Percentiles rank a stretch among this genome's conserved stretches.
These are phyloP conservation scores for Petrocephalus microphthalmus DNA, from an alignment of 2,113 vertebrate genomes.

Conservation along the genomic window DNA sequence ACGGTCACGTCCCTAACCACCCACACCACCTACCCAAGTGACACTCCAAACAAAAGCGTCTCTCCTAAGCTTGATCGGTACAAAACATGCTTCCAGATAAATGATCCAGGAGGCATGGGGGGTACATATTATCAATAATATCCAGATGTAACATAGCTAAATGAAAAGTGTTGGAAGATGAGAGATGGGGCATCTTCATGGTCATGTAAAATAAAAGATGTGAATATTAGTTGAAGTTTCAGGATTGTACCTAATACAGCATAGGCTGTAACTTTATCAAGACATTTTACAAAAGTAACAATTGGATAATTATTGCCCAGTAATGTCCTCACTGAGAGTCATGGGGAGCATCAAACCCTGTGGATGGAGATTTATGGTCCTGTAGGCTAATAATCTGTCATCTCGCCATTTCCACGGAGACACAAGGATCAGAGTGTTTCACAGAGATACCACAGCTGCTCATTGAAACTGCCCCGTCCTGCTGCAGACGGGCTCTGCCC, in stretches of 20 bases:
- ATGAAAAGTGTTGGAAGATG: neutral
- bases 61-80: neutral
- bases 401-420: neutral
- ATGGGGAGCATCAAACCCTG: constrained; percentile 25
- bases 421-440: constrained; percentile 28
- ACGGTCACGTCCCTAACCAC: no score
- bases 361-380: constrained; percentile 18
- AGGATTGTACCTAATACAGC: neutral
- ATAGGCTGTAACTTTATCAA: neutral
- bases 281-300: neutral
- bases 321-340: constrained; percentile 10
- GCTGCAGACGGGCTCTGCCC: constrained; percentile 8
- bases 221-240: neutral
- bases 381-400: constrained; percentile 12
- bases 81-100: neutral
- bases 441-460: constrained; percentile 42
- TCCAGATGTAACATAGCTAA: neutral
- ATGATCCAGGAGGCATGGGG: neutral
- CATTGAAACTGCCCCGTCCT: constrained; percentile 40
- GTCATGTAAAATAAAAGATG: neutral
- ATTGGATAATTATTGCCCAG: constrained; percentile 17
- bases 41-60: neutral
- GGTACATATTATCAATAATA: neutral
- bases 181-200: neutral
- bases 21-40: neutral